Base-by-base conservation (phyloP, 2,888 invertebrate species). In the Sisyra nigra region DNA sequence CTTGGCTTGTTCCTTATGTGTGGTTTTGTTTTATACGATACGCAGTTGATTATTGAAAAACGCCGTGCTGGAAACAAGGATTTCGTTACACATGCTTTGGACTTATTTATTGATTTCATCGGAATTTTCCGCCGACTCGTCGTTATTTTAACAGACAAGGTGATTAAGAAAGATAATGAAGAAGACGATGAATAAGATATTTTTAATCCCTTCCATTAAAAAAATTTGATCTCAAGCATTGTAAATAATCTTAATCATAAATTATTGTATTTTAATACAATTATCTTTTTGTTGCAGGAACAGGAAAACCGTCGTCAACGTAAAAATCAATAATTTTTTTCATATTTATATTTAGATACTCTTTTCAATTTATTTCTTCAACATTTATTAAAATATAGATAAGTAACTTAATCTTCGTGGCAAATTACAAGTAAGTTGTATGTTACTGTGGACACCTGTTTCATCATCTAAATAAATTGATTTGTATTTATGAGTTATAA, bases 41-140 rank as follows among this genome's bases (percentile, higher is more conserved):
- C 97, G n/a, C 96, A 96, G 66, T 67, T 88, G 50, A 94, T 96
- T 52, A 81, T 96, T 54, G 93, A 93, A 64, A 94, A 94, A 62
- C 77, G 81, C 52, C 76, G 88, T 48, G 71, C 74, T 64, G 94
- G 96, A 47, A 92, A 77, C 69, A 85, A 82, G 60, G 96, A 97
- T 66, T 94, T 86, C 61, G 81, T 97, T 50, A 74, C 77, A 61
- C 94, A 96, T 63, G 81, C 91, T 10, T 71, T 97, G 51, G 89
- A 93, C 58, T 69, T 97, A 49, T 96, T 97, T 72, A 79, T 96
- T 57, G 96, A 97, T 63, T 84, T 96, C 58, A 74, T 94, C 63
- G 82, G 87, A 55, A 77, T 97, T 59, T 94, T 97, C 80, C 81
- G 91, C 56, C 80, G 88, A 56, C 71, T 96, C 53, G 66, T 94